Conservation (phyloP, 23 tunicate species). For the Trididemnum miniatum region DNA sequence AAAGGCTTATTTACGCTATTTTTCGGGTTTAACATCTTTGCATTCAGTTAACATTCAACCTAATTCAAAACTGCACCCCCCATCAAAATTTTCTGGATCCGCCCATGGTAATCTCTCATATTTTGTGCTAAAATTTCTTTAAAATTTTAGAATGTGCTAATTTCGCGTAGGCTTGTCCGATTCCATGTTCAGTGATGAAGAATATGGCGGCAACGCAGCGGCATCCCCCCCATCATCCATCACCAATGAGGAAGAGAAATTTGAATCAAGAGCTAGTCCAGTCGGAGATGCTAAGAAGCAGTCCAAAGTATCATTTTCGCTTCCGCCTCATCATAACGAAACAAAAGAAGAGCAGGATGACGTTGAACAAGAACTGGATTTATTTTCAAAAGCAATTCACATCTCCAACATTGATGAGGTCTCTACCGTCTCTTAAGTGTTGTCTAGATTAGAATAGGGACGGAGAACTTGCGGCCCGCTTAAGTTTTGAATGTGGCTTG, state of each 20-base stretch:
- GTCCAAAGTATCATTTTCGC: conserved; percentile 9
- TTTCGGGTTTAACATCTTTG: too few relatives aligned
- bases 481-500: too few relatives aligned
- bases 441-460: too few relatives aligned
- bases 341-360: conserved; percentile 28
- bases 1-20: too few relatives aligned
- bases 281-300: background rate
- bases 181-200: conserved; percentile 11
- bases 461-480: too few relatives aligned
- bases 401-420: conserved; percentile 65
- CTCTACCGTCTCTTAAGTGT: background rate
- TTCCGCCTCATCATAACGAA: conserved; percentile 6
- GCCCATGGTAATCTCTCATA: too few relatives aligned
- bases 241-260: background rate
- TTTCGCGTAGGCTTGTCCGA: background rate
- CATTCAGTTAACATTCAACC: too few relatives aligned
- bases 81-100: too few relatives aligned
- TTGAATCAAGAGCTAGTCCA: background rate
- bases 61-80: too few relatives aligned
- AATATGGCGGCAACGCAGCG: background rate
- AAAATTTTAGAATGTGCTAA: too few relatives aligned
- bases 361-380: conserved; percentile 53
- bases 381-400: conserved; percentile 58
- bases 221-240: background rate
- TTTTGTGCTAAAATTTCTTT: too few relatives aligned